A percentile compares a stretch with the other conserved stretches of the same genome.
These are phyloP conservation scores for Kryptopterus vitreolus DNA, from an alignment of 2,797 vertebrate species.

Conservation along the genomic window DNA sequence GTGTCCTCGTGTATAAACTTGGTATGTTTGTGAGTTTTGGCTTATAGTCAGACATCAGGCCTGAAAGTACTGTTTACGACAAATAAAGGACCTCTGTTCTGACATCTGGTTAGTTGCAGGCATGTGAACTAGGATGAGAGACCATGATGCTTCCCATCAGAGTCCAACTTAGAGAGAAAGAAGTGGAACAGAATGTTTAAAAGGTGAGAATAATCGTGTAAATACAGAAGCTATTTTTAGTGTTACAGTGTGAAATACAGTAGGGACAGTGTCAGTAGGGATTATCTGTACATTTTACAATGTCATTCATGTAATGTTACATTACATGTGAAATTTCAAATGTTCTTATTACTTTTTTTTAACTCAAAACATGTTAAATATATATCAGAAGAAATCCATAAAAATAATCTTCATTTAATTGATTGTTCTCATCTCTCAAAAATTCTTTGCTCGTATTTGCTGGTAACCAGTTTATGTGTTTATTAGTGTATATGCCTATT, in stretches of 20 bases:
- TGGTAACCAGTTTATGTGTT: background rate
- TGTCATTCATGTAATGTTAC: background rate
- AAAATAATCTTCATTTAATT: background rate
- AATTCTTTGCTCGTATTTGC: background rate
- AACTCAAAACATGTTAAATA: too few relatives aligned
- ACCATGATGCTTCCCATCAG: slow-evolving; percentile 39
- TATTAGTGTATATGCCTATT: background rate
- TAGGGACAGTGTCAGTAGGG: too few relatives aligned
- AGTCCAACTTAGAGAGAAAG: background rate
- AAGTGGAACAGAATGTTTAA: slow-evolving; percentile 14
- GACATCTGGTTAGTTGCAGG: slow-evolving; percentile 40
- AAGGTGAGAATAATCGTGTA: slow-evolving; percentile 6
- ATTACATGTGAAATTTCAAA: too few relatives aligned
- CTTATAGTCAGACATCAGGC: slow-evolving; percentile 7
- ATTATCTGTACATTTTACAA: background rate
- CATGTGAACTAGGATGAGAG: slow-evolving; percentile 56
- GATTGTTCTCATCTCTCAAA: background rate
- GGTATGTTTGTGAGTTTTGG: background rate
- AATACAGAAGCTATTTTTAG: slow-evolving; percentile 14
- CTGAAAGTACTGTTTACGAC: slow-evolving; percentile 8
- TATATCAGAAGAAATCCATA: background rate
- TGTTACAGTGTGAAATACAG: too few relatives aligned
- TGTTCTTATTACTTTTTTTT: too few relatives aligned
- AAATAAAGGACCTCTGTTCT: slow-evolving; percentile 24
- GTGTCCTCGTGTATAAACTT: background rate